These are phyloP conservation scores for Lathronympha strigana DNA, from an alignment of 2,888 invertebrate species.

Conservation along the genomic window DNA sequence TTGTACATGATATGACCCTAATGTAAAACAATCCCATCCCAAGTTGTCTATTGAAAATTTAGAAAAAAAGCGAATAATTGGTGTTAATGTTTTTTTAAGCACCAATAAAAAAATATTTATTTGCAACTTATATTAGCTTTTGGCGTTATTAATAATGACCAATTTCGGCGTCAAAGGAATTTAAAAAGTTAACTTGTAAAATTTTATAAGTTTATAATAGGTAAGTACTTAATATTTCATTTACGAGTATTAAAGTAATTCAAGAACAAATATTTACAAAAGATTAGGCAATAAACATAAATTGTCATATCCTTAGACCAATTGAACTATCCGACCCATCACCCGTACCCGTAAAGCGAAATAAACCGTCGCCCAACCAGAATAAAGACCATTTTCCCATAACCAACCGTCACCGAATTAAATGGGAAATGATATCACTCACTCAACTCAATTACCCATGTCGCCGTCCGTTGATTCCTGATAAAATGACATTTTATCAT, in stretches of 20 bases:
- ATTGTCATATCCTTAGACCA: not conserved
- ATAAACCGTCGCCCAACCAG: conserved; percentile 38
- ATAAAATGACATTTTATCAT: conserved; percentile 64
- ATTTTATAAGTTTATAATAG: too few relatives aligned
- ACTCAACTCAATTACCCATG: conserved; percentile 73
- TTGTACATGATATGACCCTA: too few relatives aligned
- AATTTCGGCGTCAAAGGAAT: not conserved
- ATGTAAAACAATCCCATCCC: not conserved
- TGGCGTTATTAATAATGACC: not conserved
- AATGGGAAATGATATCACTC: conserved; percentile 75
- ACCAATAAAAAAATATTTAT: not conserved
- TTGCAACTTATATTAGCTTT: not conserved
- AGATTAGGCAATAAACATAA: not conserved
- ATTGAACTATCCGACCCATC: conserved; percentile 18
- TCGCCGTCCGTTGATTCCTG: conserved; percentile 58
- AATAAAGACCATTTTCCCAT: conserved; percentile 53
- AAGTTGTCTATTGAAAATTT: not conserved
- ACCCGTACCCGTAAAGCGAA: conserved; percentile 28
- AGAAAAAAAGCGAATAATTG: too few relatives aligned
- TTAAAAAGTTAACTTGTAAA: too few relatives aligned
- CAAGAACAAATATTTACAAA: conserved; percentile 8
- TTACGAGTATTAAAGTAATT: too few relatives aligned
- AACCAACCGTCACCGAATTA: conserved; percentile 75
- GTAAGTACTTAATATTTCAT: too few relatives aligned
- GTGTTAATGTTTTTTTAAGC: not conserved